A percentile compares a stretch with the other conserved stretches of the same genome.
These are phyloP conservation scores for Lutra lutra DNA, from an alignment of 2,797 vertebrate genomes.

Conservation along the genomic window DNA sequence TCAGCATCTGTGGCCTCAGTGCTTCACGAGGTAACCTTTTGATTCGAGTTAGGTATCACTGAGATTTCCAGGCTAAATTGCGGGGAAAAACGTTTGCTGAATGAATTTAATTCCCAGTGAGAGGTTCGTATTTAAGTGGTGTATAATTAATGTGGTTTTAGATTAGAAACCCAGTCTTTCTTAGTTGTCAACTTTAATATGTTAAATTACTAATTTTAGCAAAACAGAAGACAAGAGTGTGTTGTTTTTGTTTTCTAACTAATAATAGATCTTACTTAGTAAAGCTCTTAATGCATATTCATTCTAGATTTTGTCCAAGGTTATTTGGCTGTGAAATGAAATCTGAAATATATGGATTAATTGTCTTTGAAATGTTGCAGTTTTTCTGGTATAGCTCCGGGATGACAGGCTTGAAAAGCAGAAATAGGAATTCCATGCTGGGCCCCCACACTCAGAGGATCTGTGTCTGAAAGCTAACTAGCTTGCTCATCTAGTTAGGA, in stretches of 20 bases:
- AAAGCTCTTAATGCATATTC: neutral
- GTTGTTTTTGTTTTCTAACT: slow-evolving; percentile 16
- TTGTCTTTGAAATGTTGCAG: neutral
- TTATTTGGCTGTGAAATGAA: slow-evolving; percentile 6
- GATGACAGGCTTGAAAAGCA: neutral
- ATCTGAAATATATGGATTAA: neutral
- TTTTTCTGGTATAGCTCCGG: neutral
- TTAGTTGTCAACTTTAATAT: slow-evolving; percentile 42
- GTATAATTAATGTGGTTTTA: neutral
- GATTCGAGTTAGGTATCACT: neutral
- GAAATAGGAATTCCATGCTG: neutral
- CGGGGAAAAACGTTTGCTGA: neutral
- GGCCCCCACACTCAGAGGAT: neutral
- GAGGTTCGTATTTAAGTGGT: neutral
- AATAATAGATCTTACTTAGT: slow-evolving; percentile 13
- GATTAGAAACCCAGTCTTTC: slow-evolving; percentile 11
- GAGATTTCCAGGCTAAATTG: neutral
- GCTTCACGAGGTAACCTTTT: neutral
- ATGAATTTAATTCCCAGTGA: slow-evolving; percentile 24
- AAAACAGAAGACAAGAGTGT: neutral
- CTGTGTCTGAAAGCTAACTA: neutral
- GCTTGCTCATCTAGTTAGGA: neutral
- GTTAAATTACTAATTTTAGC: slow-evolving; percentile 51
- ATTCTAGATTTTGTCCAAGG: neutral
- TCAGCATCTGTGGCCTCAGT: neutral